Evolutionary conservation across 2,888 invertebrate genomes (phyloP).

Genomic region (Deilephila porcellus): DNA sequence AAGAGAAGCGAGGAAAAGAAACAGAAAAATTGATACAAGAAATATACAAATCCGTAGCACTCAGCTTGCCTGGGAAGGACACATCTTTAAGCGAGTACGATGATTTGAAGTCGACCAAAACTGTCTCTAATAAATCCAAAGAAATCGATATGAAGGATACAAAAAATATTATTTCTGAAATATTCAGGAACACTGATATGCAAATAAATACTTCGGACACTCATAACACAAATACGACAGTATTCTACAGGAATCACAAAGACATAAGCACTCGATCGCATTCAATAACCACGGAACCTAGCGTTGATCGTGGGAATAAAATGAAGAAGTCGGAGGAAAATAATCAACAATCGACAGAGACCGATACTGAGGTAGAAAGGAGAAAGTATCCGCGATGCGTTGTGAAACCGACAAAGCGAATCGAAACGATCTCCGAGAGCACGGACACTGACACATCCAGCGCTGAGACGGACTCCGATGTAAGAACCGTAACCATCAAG

Average conservation of each 20-base stretch:
- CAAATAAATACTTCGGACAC: constrained; percentile 43
- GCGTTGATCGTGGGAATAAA: constrained; percentile 22
- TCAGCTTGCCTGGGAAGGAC: constrained; percentile 57
- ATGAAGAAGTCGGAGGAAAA: constrained; percentile 31
- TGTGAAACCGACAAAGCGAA: constrained; percentile 32
- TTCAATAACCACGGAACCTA: constrained; percentile 36
- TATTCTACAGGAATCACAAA: constrained; percentile 30
- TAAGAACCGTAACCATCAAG: not conserved
- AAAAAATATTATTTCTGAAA: constrained; percentile 48
- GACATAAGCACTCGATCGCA: constrained; percentile 36
- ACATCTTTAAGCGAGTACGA: constrained; percentile 53
- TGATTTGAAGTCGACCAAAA: constrained; percentile 41
- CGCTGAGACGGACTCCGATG: constrained; percentile 45
- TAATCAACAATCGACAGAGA: constrained; percentile 30
- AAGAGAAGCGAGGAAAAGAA: constrained; percentile 55
- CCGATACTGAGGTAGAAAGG: constrained; percentile 16
- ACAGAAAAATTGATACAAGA: constrained; percentile 73
- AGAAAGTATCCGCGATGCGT: constrained; percentile 26
- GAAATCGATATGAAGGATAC: constrained; percentile 37
- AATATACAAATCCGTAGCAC: constrained; percentile 73
- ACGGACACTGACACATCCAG: constrained; percentile 39
- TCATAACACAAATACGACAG: constrained; percentile 38
- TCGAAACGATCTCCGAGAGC: constrained; percentile 34
- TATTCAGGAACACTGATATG: constrained; percentile 49
- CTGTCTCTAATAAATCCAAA: constrained; percentile 34